These are phyloP conservation scores for Cheilosia urbana DNA, from an alignment of 2,888 invertebrate genomes.

Conservation along the genomic window DNA sequence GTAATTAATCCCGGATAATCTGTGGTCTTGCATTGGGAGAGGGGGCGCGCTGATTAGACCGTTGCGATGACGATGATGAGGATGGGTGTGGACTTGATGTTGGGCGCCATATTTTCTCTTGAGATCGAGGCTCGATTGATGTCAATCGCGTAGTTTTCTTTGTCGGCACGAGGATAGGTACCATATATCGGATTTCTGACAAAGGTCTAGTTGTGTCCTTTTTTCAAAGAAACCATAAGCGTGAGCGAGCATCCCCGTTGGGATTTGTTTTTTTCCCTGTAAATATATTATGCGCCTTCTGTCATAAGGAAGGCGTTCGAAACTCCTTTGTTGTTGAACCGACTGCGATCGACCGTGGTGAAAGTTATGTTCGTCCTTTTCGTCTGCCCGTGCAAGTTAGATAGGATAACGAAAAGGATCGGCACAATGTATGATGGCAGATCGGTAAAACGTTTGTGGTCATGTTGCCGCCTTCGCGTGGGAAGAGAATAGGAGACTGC, in stretches of 20 bases:
- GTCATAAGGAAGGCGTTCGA: conserved; percentile 33
- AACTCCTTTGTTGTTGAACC: conserved; percentile 51
- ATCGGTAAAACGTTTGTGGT: conserved; percentile 1
- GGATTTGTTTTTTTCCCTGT: not conserved
- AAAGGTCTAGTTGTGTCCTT: conserved; percentile 27
- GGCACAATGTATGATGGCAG: not conserved
- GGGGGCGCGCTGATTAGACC: conserved; percentile 55
- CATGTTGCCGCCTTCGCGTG: not conserved
- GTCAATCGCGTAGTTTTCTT: conserved; percentile 15
- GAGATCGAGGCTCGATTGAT: not conserved
- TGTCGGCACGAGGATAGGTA: conserved; percentile 35
- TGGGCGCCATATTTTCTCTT: conserved; percentile 41
- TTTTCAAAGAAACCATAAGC: conserved; percentile 27
- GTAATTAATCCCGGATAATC: conserved; percentile 76
- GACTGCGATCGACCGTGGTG: conserved; percentile 43
- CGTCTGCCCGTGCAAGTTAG: not conserved
- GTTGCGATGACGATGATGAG: not conserved
- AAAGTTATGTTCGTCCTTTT: conserved; percentile 28
- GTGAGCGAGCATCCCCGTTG: conserved; percentile 20
- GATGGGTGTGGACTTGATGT: not conserved
- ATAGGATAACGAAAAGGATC: not conserved
- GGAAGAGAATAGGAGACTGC: not conserved
- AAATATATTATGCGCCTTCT: conserved; percentile 5
- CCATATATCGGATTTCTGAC: conserved; percentile 42
- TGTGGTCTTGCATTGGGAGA: conserved; percentile 44